A percentile compares a stretch with the other conserved stretches of the same genome.
Evolutionary conservation across 2,797 vertebrate species (phyloP).

Genomic region (Myiothlypis coronata): DNA sequence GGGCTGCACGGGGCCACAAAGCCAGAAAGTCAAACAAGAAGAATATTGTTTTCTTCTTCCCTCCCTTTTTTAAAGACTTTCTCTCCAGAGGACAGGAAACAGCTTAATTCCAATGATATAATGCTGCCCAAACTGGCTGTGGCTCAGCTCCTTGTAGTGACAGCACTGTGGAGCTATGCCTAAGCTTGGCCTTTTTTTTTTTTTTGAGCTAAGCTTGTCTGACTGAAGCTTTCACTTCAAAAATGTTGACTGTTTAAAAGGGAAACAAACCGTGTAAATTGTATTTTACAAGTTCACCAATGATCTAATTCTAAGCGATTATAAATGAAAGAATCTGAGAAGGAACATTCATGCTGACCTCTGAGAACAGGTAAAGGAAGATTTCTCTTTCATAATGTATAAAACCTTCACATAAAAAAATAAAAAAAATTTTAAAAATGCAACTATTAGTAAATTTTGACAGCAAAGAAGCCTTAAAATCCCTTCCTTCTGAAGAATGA

Average conservation of each 20-base stretch:
- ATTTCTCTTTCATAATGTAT: neutral
- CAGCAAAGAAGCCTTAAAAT: neutral
- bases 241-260: neutral
- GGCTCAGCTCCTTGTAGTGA: constrained; percentile 59
- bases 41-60: constrained; percentile 68
- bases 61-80: constrained; percentile 65
- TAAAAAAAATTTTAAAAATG: neutral
- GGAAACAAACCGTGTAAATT: neutral
- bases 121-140: constrained; percentile 53
- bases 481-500: neutral
- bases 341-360: neutral
- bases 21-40: constrained; percentile 33
- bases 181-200: neutral
- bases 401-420: neutral
- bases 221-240: constrained; percentile 3
- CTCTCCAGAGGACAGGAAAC: constrained; percentile 71
- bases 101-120: constrained; percentile 67
- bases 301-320: neutral
- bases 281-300: neutral
- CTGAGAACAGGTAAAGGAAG: neutral
- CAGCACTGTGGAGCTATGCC: constrained; percentile 55
- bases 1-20: constrained; percentile 44
- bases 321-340: neutral
- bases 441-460: neutral
- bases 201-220: neutral